Conservation (phyloP, 2,888 invertebrate genomes). For the Didymodactylos carnosus region DNA sequence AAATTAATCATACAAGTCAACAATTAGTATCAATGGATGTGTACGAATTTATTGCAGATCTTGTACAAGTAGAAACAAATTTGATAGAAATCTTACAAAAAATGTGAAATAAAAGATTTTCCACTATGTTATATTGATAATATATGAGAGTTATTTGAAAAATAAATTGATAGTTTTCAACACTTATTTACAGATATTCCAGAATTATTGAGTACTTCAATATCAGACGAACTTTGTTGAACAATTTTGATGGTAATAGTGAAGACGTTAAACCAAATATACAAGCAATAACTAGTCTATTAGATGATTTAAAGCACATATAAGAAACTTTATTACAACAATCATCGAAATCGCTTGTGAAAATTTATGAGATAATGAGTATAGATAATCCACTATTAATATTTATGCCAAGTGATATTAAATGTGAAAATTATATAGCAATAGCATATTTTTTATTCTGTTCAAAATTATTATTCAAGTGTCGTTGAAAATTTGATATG, state of each 20-base stretch:
- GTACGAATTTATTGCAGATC: no score
- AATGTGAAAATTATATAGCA: neutral
- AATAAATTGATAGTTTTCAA: neutral
- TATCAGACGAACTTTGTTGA: neutral
- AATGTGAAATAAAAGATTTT: neutral
- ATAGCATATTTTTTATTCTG: neutral
- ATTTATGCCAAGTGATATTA: neutral
- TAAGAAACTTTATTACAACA: neutral
- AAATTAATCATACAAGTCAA: no score
- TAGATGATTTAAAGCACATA: neutral
- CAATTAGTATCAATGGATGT: no score
- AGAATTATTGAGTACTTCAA: neutral
- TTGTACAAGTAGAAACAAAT: no score
- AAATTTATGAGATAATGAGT: neutral
- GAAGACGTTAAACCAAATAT: neutral
- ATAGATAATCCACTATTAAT: neutral
- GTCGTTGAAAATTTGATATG: no score
- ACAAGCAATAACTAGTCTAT: neutral
- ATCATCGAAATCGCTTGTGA: neutral
- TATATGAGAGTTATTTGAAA: neutral
- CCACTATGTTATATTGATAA: neutral
- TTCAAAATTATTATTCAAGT: neutral
- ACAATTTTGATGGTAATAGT: neutral
- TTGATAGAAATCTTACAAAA: no score
- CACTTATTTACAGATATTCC: neutral